Base-by-base conservation (phyloP, 2,113 vertebrate species). In the Corydoras maculifer region DNA sequence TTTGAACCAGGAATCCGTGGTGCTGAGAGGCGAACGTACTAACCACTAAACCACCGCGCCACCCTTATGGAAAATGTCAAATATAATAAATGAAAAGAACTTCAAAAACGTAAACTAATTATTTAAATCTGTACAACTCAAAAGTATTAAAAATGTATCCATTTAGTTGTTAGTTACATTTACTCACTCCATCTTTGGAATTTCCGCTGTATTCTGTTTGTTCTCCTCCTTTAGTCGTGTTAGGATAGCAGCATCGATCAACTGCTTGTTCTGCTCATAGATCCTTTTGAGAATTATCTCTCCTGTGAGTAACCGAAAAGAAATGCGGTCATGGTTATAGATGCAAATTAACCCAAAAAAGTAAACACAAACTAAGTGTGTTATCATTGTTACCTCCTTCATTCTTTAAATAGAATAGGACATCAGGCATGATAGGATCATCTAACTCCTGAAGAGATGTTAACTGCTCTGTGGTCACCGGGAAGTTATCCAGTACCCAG, bases 401-500 rank as follows among this genome's bases (percentile, higher is more conserved):
- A 80, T 94, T 80, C 79, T 70, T 85, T 76, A 99, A 89, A 80
- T 83, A 91, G 82, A 98, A 86, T 14, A 94, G 50, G 54, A 86
- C 78, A 68, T 95, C 93, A 30, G 94, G 94, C 58, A 85, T 53
- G 75, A 92, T 69, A 78, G 76, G 87, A 75, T 25, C 35, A 32
- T 78, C 60, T 10, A 82, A 87, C 15, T 91, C 80, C 58, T 77
- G 48, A 67, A 97, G 84, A 55, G 66, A 72, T 48, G 76, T 67
- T 89, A 94, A 85, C 31, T 95, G 87, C 0, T 88, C 88, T 74
- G n/a, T 13, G 48, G 77, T 82, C 14, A 80, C 72, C 63, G 95
- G 94, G 68, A 90, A 93, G 83, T 96, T 94, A 82, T 98, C 94
- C 57, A 98, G 78, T 59, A 98, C 86, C 96, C 96, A 99, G 29